Base-by-base conservation (phyloP, 2,888 invertebrate species). In the Sepioteuthis lessoniana region DNA sequence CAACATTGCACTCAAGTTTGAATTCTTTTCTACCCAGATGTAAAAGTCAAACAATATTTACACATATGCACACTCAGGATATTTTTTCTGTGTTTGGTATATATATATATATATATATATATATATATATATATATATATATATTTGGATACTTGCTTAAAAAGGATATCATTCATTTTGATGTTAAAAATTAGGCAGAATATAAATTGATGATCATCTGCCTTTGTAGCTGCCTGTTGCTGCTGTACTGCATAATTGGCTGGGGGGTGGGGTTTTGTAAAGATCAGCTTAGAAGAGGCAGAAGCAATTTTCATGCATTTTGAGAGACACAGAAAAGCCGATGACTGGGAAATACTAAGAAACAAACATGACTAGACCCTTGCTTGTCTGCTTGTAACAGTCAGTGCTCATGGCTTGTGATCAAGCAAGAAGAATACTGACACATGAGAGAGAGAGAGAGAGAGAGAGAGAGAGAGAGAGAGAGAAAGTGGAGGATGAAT, bases 171-270 rank as follows among this genome's bases (percentile, higher is more conserved):
- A 76, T n/a, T 76, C 19, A 4, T 16, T n/a, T 10, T n/a, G 31
- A 76, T n/a, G 76, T 76, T n/a, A 16, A 35, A 28, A 35, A 35
- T n/a, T n/a, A 35, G 76, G 10, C 19, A 76, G n/a, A n/a, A 76
- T 25, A n/a, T n/a, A 76, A 35, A n/a, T 55, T 1, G 76, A 31
- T 31, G 28, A 10, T 76, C n/a, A n/a, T 92, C 47, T 46, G 92
- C 42, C 47, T 47, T 31, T 92, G 92, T 92, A 92, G 92, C 46
- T 92, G 92, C 92, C 92, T 31, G 92, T 92, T 92, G 46, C 47
- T 46, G 46, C 92, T 92, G 46, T 76, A 76, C n/a, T 76, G 76
- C 76, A 76, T 76, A n/a, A 76, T 76, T 76, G 76, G 76, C n/a
- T 76, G n/a, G n/a, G n/a, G 76, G 25, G 28, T 7, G 21, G n/a